phyloP scores from a whole-genome alignment of 1,140 invertebrate genomes.

The Aphelinus certus region DNA sequence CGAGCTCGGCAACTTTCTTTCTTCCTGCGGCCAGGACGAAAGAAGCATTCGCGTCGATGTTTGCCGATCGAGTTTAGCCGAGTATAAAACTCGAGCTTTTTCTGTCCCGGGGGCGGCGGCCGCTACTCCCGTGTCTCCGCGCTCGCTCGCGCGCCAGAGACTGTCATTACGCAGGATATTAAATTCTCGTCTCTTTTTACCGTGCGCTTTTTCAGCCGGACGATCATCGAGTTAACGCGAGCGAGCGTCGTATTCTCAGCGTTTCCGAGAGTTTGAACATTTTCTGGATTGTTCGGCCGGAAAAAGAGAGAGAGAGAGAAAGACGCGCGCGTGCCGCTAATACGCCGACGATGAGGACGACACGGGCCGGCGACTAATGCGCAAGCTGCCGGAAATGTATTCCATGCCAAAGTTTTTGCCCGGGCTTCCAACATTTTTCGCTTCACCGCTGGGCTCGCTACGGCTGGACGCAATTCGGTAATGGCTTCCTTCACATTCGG shows the following conservation, averaged over 20 bases:
- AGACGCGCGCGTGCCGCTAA: not conserved
- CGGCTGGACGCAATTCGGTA: too few species aligned
- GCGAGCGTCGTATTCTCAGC: not conserved
- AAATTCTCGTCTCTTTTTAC: conserved; percentile 27
- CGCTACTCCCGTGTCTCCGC: not conserved
- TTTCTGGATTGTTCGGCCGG: not conserved
- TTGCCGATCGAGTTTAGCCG: conserved; percentile 27
- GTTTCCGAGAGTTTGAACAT: conserved; percentile 11
- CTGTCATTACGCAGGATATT: conserved; percentile 34
- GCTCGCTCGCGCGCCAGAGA: not conserved
- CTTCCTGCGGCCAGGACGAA: not conserved
- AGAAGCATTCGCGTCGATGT: conserved; percentile 18
- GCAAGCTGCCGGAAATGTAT: too few species aligned
- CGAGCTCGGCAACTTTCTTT: not conserved
- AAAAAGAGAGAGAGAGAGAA: too few species aligned
- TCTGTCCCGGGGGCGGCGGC: not conserved
- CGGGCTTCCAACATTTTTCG: too few species aligned
- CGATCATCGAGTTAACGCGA: conserved; percentile 17
- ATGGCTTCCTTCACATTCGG: too few species aligned
- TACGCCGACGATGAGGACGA: too few species aligned
- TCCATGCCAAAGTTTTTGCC: too few species aligned
- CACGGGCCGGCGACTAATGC: too few species aligned
- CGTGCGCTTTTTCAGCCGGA: not conserved
- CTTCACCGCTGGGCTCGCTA: too few species aligned
- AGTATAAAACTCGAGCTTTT: conserved; percentile 26